Conservation (phyloP, 1,140 invertebrate species). For the Maniola jurtina region DNA sequence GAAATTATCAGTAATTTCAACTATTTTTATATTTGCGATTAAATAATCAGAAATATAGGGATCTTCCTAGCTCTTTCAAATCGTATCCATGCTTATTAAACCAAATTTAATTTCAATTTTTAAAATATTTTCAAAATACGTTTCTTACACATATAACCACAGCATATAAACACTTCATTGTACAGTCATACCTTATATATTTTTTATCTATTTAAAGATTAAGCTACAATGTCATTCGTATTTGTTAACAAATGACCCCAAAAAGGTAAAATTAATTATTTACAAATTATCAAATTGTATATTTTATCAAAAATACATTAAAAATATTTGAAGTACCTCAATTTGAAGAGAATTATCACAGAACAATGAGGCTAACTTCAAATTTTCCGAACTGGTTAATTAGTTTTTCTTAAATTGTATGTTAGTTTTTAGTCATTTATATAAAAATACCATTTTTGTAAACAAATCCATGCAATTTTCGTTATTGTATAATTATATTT, state of each 20-base stretch:
- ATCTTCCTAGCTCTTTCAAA: too few relatives aligned
- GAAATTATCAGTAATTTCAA: too few relatives aligned
- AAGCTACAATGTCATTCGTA: slow-evolving; percentile 62
- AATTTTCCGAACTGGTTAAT: slow-evolving; percentile 41
- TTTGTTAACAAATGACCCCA: slow-evolving; percentile 14
- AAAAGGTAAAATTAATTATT: slow-evolving; percentile 10
- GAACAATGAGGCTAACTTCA: slow-evolving; percentile 71
- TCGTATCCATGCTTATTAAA: too few relatives aligned
- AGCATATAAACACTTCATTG: too few relatives aligned
- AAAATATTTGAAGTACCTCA: slow-evolving; percentile 66
- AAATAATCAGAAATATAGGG: too few relatives aligned
- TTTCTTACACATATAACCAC: too few relatives aligned
- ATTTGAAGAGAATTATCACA: slow-evolving; percentile 75
- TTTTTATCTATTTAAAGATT: background rate
- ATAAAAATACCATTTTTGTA: slow-evolving; percentile 31
- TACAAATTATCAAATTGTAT: slow-evolving; percentile 26
- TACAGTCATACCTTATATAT: background rate
- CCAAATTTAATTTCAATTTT: too few relatives aligned
- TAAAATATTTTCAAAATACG: too few relatives aligned
- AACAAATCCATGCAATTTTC: slow-evolving; percentile 36
- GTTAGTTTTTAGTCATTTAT: slow-evolving; percentile 24
- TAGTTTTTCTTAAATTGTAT: slow-evolving; percentile 46
- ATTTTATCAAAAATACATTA: slow-evolving; percentile 9
- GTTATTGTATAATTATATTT: slow-evolving; percentile 29
- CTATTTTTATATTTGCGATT: too few relatives aligned